Percentiles rank a stretch among this genome's conserved stretches.
Conservation (phyloP, 2,797 vertebrate species). For the Muscicapa striata region DNA sequence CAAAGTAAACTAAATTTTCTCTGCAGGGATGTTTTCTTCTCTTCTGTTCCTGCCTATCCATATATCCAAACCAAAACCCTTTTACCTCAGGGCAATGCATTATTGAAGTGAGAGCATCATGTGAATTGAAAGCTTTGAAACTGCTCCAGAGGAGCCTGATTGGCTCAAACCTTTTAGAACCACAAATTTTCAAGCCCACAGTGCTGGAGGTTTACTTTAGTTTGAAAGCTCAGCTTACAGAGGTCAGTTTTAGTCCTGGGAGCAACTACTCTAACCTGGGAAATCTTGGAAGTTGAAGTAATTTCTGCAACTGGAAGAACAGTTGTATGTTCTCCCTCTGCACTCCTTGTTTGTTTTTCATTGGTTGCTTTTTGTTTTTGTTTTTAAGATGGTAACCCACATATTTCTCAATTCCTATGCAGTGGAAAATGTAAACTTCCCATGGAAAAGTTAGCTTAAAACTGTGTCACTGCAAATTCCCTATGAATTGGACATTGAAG, state of each 20-base stretch:
- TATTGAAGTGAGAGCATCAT: fast-evolving
- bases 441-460: not conserved
- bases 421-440: not conserved
- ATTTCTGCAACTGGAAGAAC: not conserved
- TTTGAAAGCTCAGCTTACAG: not conserved
- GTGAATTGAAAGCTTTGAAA: not conserved
- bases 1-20: not conserved
- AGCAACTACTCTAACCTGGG: not conserved
- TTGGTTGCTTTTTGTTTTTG: no score
- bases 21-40: not conserved
- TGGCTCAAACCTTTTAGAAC: not conserved
- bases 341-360: not conserved
- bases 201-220: not conserved
- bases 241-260: not conserved
- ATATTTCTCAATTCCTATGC: not conserved
- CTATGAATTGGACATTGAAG: not conserved
- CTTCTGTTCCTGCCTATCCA: not conserved
- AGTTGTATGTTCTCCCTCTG: fast-evolving
- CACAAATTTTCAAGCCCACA: not conserved
- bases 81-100: not conserved
- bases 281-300: not conserved
- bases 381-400: not conserved
- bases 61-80: not conserved
- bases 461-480: not conserved
- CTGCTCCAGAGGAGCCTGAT: not conserved